Base-by-base conservation (phyloP, 2,113 vertebrate genomes). In the Protobothrops mucrosquamatus region DNA sequence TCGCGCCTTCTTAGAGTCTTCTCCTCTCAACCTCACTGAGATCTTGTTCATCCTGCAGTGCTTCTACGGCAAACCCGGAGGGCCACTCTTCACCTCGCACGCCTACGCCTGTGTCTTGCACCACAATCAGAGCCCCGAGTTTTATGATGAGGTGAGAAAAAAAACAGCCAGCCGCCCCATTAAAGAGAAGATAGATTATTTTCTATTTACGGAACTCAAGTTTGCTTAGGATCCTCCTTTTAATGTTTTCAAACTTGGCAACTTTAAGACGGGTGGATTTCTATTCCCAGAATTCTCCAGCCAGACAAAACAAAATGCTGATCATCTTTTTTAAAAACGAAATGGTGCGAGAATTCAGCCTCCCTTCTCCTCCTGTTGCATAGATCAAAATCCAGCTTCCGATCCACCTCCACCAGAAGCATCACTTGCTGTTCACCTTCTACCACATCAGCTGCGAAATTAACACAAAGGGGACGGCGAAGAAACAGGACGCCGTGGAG, bases 391-490 rank as follows among this genome's bases (percentile, higher is more conserved):
- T 99, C 4, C 99, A 99, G 96, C 98, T 99, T 95, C 99, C 99
- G 11, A 98, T 99, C 94, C 98, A 99, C 91, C 95, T 99, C 95
- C 99, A 99, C 93, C 98, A 98, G 94, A 99, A 98, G 94, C 99
- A 99, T 97, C 99, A 99, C 95, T 96, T 99, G 96, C 98, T 99
- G 96, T 99, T 99, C 97, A 99, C 98, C 91, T 99, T 99, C 96
- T 99, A 99, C 97, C 99, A 99, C 90, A 98, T 99, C 97, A 99
- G 99, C 97, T 99, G 99, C 94, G 99, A 99, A 97, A 98, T 99
- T 94, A 99, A 98, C 97, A 98, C 97, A 95, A 99, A 99, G 97
- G 96, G 98, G 93, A 98, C 98, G 95, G 98, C 98, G 92, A 99
- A 99, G 97, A 99, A 99, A 94, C 98, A 98, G 92, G 99, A 99